Evolutionary conservation across 2,113 vertebrate species (phyloP).

Genomic region (Sinocyclocheilus rhinocerous): DNA sequence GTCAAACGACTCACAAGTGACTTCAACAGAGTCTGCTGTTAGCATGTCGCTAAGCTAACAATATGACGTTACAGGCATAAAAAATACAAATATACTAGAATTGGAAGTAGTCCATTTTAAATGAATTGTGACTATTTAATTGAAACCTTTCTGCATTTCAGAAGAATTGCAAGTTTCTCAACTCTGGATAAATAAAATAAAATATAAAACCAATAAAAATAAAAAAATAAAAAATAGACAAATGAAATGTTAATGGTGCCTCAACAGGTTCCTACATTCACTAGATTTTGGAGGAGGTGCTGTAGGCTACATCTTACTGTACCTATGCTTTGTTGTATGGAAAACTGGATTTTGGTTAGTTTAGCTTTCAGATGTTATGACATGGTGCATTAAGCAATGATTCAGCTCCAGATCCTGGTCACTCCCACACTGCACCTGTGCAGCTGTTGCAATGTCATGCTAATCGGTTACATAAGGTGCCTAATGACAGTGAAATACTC

Average conservation of each 20-base stretch:
- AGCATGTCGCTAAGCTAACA: background rate
- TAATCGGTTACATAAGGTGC: slow-evolving; percentile 58
- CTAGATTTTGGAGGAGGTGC: background rate
- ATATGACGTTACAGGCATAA: background rate
- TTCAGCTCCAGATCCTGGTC: slow-evolving; percentile 32
- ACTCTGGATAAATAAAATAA: too few relatives aligned
- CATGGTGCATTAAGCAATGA: slow-evolving; percentile 43
- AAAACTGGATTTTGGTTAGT: background rate
- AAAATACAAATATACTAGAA: background rate
- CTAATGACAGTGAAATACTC: slow-evolving; percentile 56
- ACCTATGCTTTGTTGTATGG: background rate
- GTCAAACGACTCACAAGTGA: background rate
- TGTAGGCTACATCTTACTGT: background rate
- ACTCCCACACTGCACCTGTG: slow-evolving; percentile 42
- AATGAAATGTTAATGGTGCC: too few relatives aligned
- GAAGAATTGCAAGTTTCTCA: too few relatives aligned
- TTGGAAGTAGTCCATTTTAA: background rate
- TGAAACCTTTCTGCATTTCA: too few relatives aligned
- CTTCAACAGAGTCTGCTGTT: background rate
- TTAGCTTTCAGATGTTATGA: slow-evolving; percentile 31
- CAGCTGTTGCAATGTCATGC: slow-evolving; percentile 52
- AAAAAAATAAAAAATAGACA: too few relatives aligned
- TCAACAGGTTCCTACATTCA: background rate
- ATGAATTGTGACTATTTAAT: too few relatives aligned
- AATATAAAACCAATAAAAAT: too few relatives aligned